These are phyloP conservation scores for Apis dorsata DNA, from an alignment of 1,140 invertebrate genomes.

Conservation along the genomic window DNA sequence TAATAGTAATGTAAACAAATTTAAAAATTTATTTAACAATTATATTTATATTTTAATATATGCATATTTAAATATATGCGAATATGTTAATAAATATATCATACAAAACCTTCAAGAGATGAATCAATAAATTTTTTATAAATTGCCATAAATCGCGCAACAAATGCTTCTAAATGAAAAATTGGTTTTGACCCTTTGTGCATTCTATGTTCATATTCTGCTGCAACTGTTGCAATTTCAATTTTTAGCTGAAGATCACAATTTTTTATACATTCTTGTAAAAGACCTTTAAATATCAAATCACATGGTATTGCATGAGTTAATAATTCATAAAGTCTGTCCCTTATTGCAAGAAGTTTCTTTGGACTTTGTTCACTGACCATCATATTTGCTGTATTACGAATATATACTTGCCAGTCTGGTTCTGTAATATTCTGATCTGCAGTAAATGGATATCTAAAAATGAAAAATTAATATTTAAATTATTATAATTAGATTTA, in stretches of 20 bases:
- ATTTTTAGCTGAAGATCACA: conserved; percentile 95
- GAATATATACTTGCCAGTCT: conserved; percentile 96
- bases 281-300: conserved; percentile 94
- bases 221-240: conserved; percentile 91
- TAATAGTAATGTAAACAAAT: conserved; percentile 8
- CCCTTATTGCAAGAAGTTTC: conserved; percentile 91
- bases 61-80: conserved; percentile 21
- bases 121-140: conserved; percentile 92
- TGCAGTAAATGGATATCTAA: conserved; percentile 89
- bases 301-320: conserved; percentile 96
- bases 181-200: conserved; percentile 95
- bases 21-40: conserved; percentile 25
- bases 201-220: conserved; percentile 94
- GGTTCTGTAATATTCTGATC: conserved; percentile 92
- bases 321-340: conserved; percentile 95
- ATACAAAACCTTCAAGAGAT: conserved; percentile 78
- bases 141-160: conserved; percentile 96
- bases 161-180: conserved; percentile 98
- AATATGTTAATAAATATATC: conserved; percentile 13
- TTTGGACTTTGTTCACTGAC: conserved; percentile 93
- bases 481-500: background rate
- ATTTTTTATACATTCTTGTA: conserved; percentile 92
- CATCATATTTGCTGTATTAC: conserved; percentile 93
- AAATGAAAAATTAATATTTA: conserved; percentile 38
- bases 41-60: conserved; percentile 41